These are phyloP conservation scores for Syngnathus rostellatus DNA, from an alignment of 2,797 vertebrate species.

Conservation along the genomic window DNA sequence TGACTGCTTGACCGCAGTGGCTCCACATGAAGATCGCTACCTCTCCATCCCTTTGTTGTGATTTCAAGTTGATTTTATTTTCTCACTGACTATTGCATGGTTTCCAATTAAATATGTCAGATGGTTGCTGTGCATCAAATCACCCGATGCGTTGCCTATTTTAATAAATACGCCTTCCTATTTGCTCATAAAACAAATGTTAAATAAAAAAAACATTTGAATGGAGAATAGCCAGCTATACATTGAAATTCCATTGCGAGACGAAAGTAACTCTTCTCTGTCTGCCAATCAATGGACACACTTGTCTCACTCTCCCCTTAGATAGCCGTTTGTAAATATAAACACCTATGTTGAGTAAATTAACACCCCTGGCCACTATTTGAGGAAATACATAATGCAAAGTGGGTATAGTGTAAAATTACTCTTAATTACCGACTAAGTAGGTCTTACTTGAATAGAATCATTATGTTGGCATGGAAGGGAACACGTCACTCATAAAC, in stretches of 20 bases:
- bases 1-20: not conserved
- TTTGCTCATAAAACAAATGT: not conserved
- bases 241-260: not conserved
- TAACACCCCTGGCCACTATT: not conserved
- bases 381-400: not conserved
- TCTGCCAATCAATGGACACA: not conserved
- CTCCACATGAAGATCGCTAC: not conserved
- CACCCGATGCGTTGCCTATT: not conserved
- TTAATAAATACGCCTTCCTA: not conserved
- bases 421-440: not conserved
- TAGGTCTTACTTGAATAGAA: not conserved
- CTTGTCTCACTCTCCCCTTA: not conserved
- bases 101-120: not conserved
- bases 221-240: not conserved
- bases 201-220: not conserved
- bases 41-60: not conserved
- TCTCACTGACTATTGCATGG: not conserved
- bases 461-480: not conserved
- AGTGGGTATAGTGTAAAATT: not conserved
- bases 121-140: not conserved
- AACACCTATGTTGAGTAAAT: not conserved
- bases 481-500: not conserved
- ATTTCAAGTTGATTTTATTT: not conserved
- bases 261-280: not conserved
- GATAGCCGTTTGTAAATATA: not conserved